Percentiles rank a stretch among this genome's conserved stretches.
phyloP scores from a whole-genome alignment of 1,140 invertebrate genomes.

The Druon quercuslanigerum region DNA sequence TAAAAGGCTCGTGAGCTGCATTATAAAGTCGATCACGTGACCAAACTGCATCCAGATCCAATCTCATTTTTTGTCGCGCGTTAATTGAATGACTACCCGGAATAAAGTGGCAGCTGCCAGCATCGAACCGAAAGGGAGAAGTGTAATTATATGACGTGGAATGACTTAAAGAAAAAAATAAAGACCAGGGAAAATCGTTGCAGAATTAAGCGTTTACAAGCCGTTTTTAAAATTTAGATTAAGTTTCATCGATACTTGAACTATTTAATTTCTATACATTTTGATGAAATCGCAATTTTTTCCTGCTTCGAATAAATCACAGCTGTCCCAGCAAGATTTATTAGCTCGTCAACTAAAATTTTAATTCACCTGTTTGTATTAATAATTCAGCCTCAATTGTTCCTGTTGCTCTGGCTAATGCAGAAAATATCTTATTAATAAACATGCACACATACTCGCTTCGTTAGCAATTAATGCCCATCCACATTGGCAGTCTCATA shows the following conservation, averaged over 20 bases:
- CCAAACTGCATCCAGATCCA: background rate
- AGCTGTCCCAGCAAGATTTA: background rate
- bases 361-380: slow-evolving; percentile 10
- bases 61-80: background rate
- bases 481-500: slow-evolving; percentile 11
- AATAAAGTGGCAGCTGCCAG: slow-evolving; percentile 27
- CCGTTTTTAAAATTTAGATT: slow-evolving; percentile 4
- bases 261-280: background rate
- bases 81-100: slow-evolving; percentile 21
- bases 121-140: background rate
- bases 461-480: slow-evolving; percentile 26
- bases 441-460: slow-evolving; percentile 18
- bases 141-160: slow-evolving; percentile 16
- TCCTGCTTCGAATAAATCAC: background rate
- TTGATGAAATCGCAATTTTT: slow-evolving; percentile 8
- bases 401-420: slow-evolving; percentile 11
- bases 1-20: too few species aligned
- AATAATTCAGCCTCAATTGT: slow-evolving; percentile 26
- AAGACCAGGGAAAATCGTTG: background rate
- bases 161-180: background rate
- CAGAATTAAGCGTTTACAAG: background rate
- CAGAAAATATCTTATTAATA: slow-evolving; percentile 28
- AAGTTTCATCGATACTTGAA: slow-evolving; percentile 10
- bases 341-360: slow-evolving; percentile 13
- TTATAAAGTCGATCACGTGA: background rate